Conservation (phyloP, 2,888 invertebrate genomes). For the Gasteruption jaculator region DNA sequence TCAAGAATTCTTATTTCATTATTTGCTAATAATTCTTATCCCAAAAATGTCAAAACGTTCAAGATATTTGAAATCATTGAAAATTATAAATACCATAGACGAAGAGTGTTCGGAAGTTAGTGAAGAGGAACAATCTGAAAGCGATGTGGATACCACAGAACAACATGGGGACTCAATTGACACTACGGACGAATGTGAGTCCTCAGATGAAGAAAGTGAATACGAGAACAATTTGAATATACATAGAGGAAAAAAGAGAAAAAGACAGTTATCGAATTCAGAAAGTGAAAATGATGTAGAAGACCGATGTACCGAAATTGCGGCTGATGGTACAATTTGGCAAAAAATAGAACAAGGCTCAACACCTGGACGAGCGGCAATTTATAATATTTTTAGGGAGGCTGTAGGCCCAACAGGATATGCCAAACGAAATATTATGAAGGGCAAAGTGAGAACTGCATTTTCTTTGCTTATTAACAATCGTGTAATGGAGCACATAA, state of each 20-base stretch:
- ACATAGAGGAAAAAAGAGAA: slow-evolving; percentile 3
- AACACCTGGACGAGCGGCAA: slow-evolving; percentile 19
- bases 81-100: not conserved
- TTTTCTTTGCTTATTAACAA: slow-evolving; percentile 13
- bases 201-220: slow-evolving; percentile 1
- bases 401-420: slow-evolving; percentile 16
- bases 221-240: slow-evolving; percentile 1
- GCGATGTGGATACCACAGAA: not conserved
- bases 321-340: slow-evolving; percentile 8
- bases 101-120: slow-evolving; percentile 2
- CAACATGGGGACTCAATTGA: slow-evolving; percentile 1
- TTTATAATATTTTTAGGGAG: slow-evolving; percentile 24
- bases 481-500: slow-evolving; percentile 9
- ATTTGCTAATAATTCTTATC: slow-evolving; percentile 3
- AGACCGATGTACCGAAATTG: slow-evolving; percentile 15
- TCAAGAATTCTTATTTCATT: slow-evolving; percentile 1
- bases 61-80: slow-evolving; percentile 1
- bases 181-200: slow-evolving; percentile 2
- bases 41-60: slow-evolving; percentile 1
- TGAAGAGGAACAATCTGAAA: slow-evolving; percentile 2
- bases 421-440: slow-evolving; percentile 15
- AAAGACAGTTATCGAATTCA: slow-evolving; percentile 1
- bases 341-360: slow-evolving; percentile 11
- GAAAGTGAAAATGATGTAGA: slow-evolving; percentile 1
- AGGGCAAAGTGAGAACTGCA: slow-evolving; percentile 11